A percentile compares a stretch with the other conserved stretches of the same genome.
Evolutionary conservation across 2,113 vertebrate genomes (phyloP).

Genomic region (Mastomys coucha): DNA sequence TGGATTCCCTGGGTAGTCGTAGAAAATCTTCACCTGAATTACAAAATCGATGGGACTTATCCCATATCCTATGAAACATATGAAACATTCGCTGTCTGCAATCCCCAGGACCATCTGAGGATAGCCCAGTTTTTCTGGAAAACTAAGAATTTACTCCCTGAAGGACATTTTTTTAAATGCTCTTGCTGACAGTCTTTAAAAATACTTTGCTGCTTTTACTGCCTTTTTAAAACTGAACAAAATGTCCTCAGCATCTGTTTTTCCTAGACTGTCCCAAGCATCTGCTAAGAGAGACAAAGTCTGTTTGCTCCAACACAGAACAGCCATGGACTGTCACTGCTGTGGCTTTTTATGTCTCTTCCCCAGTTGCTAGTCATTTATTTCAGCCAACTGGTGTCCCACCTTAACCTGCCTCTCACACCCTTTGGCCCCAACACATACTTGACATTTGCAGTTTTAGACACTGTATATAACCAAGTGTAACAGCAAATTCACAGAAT

Average conservation of each 20-base stretch:
- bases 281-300: conserved; percentile 22
- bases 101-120: conserved; percentile 47
- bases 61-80: neutral
- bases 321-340: neutral
- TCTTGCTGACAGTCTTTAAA: conserved; percentile 66
- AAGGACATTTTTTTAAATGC: conserved; percentile 65
- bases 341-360: neutral
- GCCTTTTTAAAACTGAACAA: conserved; percentile 68
- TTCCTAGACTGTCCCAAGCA: conserved; percentile 46
- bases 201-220: conserved; percentile 59
- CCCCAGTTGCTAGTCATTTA: neutral
- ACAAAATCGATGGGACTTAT: neutral
- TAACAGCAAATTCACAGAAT: neutral
- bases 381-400: neutral
- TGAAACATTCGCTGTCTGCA: neutral
- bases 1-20: neutral
- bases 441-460: neutral
- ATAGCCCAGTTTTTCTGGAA: conserved; percentile 56
- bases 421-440: neutral
- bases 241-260: conserved; percentile 60
- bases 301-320: neutral
- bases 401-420: neutral
- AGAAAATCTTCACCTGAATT: neutral
- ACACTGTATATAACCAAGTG: neutral
- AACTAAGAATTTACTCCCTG: conserved; percentile 57